A percentile compares a stretch with the other conserved stretches of the same genome.
phyloP scores from a whole-genome alignment of 2,113 vertebrate genomes.

The Mustela lutreola region DNA sequence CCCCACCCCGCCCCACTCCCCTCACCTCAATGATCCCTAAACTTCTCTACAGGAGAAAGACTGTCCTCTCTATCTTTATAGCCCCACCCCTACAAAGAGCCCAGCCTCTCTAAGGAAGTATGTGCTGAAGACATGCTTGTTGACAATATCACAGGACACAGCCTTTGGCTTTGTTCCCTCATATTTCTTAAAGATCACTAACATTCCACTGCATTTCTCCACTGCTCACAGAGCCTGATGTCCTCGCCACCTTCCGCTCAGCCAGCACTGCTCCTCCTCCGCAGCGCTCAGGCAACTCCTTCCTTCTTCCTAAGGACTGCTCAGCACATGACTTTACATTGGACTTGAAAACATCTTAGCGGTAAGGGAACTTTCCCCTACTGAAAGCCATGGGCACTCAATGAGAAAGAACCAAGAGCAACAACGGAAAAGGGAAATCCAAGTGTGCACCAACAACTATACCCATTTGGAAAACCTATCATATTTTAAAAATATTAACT shows the following conservation, averaged over 20 bases:
- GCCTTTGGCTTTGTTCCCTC: background rate
- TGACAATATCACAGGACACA: accelerated
- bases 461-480: background rate
- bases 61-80: background rate
- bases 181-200: background rate
- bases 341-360: background rate
- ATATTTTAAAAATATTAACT: background rate
- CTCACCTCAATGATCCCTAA: background rate
- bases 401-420: background rate
- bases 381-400: background rate
- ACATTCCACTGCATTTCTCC: background rate
- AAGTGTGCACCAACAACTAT: background rate
- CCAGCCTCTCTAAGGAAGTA: background rate
- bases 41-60: background rate
- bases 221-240: background rate
- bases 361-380: background rate
- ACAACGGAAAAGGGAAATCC: background rate
- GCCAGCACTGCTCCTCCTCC: background rate
- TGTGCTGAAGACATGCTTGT: background rate
- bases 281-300: too few relatives aligned
- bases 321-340: background rate
- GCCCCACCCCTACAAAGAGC: accelerated
- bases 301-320: background rate
- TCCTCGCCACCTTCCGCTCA: background rate
- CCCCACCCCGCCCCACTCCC: background rate